Percentiles rank a stretch among this genome's conserved stretches.
Conservation (phyloP, 2,113 vertebrate species). For the Ceyx cyanopectus region DNA sequence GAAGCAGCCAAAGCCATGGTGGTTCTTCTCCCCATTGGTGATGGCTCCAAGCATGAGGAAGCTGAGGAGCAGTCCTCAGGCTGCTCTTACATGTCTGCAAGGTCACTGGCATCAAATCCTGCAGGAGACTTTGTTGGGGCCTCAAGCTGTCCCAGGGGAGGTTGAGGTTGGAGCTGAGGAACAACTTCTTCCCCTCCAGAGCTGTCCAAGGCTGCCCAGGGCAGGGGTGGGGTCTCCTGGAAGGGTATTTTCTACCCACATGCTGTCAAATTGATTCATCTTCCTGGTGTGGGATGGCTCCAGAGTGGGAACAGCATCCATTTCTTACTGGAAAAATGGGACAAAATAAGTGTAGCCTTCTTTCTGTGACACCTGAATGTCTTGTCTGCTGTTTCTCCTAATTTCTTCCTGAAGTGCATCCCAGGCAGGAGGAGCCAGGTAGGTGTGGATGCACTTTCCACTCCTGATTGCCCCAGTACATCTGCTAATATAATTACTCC, state of each 20-base stretch:
- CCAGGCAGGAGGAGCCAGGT: background rate
- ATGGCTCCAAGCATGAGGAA: rapidly evolving
- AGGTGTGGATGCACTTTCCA: background rate
- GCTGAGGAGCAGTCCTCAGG: rapidly evolving
- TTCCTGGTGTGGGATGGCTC: background rate
- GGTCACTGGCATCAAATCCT: background rate
- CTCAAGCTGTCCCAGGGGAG: background rate
- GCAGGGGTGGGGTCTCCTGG: background rate
- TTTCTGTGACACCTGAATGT: rapidly evolving
- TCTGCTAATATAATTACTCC: background rate
- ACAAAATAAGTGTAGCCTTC: background rate
- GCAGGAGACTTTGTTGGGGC: background rate
- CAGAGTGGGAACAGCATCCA: background rate
- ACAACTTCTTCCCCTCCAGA: background rate
- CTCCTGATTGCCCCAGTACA: background rate
- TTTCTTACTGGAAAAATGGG: background rate
- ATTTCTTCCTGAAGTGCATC: background rate
- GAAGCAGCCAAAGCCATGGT: background rate
- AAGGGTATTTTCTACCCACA: background rate
- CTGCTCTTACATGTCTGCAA: background rate
- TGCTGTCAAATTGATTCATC: background rate
- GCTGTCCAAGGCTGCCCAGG: background rate
- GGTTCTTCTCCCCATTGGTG: background rate
- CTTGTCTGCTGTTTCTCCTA: background rate
- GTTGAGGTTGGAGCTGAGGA: background rate